These are phyloP conservation scores for Sander vitreus DNA, from an alignment of 2,113 vertebrate species.

Conservation along the genomic window DNA sequence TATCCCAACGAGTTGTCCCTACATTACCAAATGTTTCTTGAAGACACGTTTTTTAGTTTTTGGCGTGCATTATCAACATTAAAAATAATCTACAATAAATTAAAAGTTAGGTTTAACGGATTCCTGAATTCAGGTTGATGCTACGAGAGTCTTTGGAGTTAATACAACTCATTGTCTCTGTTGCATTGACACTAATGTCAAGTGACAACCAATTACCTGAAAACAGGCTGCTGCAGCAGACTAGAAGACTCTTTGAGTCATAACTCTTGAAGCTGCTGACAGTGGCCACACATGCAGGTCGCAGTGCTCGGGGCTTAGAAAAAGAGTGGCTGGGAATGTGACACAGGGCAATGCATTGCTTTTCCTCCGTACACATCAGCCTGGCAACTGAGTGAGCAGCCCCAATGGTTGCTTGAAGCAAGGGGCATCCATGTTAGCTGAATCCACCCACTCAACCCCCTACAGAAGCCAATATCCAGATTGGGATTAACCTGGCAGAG, in stretches of 20 bases:
- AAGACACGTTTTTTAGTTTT: too few relatives aligned
- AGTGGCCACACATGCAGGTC: slow-evolving; percentile 43
- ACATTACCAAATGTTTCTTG: too few relatives aligned
- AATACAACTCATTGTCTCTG: background rate
- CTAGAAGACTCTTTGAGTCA: slow-evolving; percentile 9
- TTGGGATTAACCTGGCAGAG: slow-evolving; percentile 33
- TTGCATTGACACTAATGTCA: background rate
- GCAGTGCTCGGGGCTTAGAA: slow-evolving; percentile 56
- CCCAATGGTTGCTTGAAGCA: slow-evolving; percentile 6
- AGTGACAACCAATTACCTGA: background rate
- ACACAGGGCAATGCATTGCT: slow-evolving; percentile 51
- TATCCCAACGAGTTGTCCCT: too few relatives aligned
- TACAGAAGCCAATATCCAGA: slow-evolving; percentile 42
- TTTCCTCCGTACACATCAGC: slow-evolving; percentile 28
- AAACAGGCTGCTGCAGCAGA: slow-evolving; percentile 20
- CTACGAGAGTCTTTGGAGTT: background rate
- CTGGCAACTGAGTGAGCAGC: slow-evolving; percentile 53
- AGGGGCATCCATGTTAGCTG: slow-evolving; percentile 21
- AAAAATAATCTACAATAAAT: too few relatives aligned
- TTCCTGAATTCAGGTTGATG: too few relatives aligned
- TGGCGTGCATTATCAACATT: too few relatives aligned
- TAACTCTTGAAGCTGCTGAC: slow-evolving; percentile 46
- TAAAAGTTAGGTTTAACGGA: too few relatives aligned
- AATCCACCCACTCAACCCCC: slow-evolving; percentile 42
- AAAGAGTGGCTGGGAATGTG: slow-evolving; percentile 67